phyloP scores from a whole-genome alignment of 2,113 vertebrate species.

The Phasianus colchicus region DNA sequence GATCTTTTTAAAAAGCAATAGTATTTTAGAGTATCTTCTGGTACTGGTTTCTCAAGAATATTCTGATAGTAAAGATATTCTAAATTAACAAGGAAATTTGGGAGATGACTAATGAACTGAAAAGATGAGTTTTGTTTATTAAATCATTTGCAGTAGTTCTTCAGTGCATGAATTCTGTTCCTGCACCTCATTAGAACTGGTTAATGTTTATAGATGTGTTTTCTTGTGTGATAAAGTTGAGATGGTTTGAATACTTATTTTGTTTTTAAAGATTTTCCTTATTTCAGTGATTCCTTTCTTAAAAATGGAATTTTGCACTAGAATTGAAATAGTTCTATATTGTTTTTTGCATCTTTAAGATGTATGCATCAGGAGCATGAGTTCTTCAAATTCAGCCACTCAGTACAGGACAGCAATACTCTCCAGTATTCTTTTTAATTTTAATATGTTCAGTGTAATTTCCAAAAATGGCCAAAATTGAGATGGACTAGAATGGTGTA shows the following conservation, averaged over 20 bases:
- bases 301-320: neutral
- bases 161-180: neutral
- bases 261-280: neutral
- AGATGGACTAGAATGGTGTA: neutral
- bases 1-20: neutral
- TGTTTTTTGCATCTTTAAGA: neutral
- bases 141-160: neutral
- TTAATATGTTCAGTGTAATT: neutral
- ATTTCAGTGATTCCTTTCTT: neutral
- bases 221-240: neutral
- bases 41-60: neutral
- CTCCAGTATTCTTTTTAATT: neutral
- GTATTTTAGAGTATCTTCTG: neutral
- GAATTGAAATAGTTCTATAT: neutral
- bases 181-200: neutral
- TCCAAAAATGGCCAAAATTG: neutral
- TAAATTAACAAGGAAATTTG: neutral
- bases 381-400: neutral
- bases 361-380: neutral
- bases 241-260: neutral
- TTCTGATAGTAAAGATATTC: neutral
- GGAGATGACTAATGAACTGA: neutral
- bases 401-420: neutral
- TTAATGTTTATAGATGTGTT: neutral
- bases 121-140: neutral